These are phyloP conservation scores for Myotis findleyi DNA, from an alignment of 2,797 vertebrate genomes.

Conservation along the genomic window DNA sequence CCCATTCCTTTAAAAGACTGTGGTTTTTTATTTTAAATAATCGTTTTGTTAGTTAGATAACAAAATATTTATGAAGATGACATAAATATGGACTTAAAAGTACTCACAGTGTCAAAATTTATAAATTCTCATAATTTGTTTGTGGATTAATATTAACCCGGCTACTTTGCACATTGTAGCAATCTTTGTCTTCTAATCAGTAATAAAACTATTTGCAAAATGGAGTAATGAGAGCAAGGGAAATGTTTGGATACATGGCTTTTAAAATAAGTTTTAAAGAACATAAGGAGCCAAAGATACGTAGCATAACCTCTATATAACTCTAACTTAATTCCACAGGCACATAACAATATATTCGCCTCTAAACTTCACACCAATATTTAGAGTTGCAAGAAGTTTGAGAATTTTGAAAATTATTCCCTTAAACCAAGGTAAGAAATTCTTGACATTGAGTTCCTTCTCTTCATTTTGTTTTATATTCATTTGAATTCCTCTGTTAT, in stretches of 20 bases:
- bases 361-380: slow-evolving; percentile 85
- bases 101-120: background rate
- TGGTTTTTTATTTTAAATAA: background rate
- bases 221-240: background rate
- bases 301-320: background rate
- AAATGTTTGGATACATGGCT: background rate
- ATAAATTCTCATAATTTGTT: background rate
- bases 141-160: background rate
- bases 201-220: slow-evolving; percentile 46
- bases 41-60: background rate
- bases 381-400: slow-evolving; percentile 90
- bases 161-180: background rate
- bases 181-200: slow-evolving; percentile 21
- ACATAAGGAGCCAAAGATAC: background rate
- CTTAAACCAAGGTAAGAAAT: slow-evolving; percentile 91
- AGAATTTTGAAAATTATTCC: slow-evolving; percentile 93
- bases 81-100: background rate
- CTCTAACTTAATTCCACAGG: slow-evolving; percentile 83
- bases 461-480: background rate
- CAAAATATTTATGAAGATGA: background rate
- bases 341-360: slow-evolving; percentile 88
- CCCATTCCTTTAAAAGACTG: background rate
- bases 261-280: slow-evolving; percentile 58
- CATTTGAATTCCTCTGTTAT: background rate
- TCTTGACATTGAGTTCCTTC: background rate